Conservation (phyloP, 2,888 invertebrate genomes). For the Noctuana brunneofusca region DNA sequence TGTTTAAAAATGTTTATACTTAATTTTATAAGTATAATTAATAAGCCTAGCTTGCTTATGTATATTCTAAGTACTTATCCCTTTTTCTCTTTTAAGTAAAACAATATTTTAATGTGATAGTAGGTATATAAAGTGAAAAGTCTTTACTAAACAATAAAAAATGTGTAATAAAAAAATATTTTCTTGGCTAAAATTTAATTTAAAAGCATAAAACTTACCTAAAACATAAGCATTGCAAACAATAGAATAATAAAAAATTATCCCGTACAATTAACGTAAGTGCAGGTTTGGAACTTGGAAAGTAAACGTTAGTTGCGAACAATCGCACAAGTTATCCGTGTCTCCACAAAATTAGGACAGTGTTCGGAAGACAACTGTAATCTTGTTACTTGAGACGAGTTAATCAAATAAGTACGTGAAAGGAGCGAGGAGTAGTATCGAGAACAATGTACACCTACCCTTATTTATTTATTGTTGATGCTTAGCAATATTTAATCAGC, state of each 20-base stretch:
- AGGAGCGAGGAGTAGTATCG: conserved; percentile 21
- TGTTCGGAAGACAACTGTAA: conserved; percentile 32
- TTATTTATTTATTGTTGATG: background rate
- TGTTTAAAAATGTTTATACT: no score
- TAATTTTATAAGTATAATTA: no score
- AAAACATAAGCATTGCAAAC: background rate
- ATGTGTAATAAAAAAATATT: no score
- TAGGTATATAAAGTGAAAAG: no score
- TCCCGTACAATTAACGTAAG: conserved; percentile 28
- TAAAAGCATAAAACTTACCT: background rate
- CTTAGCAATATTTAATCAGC: no score
- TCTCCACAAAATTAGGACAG: conserved; percentile 29
- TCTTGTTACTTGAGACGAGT: conserved; percentile 28
- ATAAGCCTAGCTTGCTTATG: no score
- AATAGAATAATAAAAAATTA: background rate
- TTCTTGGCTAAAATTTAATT: no score
- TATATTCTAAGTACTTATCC: no score
- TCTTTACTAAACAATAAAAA: no score
- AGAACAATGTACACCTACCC: background rate
- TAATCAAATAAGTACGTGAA: conserved; percentile 30
- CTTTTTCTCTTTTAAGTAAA: no score
- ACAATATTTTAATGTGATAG: no score
- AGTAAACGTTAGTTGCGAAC: conserved; percentile 32
- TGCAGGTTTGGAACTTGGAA: conserved; percentile 27
- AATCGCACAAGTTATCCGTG: conserved; percentile 30